A percentile compares a stretch with the other conserved stretches of the same genome.
Conservation (phyloP, 1,140 invertebrate genomes). For the Zaprionus ornatus region DNA sequence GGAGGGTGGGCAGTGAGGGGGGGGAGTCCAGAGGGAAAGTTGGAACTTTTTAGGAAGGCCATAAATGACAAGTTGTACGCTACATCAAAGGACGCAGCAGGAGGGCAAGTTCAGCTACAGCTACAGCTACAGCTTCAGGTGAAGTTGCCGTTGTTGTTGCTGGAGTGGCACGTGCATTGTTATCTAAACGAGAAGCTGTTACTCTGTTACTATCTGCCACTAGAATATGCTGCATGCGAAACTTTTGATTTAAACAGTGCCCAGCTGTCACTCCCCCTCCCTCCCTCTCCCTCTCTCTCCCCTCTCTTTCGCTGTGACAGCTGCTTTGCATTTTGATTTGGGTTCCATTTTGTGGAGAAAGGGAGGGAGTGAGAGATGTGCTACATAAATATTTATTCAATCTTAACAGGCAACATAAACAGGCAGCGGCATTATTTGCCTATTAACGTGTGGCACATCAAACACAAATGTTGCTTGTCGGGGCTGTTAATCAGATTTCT, state of each 20-base stretch:
- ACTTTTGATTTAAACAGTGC: constrained; percentile 49
- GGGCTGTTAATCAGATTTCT: constrained; percentile 55
- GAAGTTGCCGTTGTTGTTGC: not conserved
- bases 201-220: constrained; percentile 25
- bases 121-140: constrained; percentile 15
- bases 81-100: not conserved
- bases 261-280: not conserved
- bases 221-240: constrained; percentile 30
- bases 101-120: not conserved
- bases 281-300: not conserved
- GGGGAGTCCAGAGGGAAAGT: not conserved
- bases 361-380: not conserved
- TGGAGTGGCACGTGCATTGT: constrained; percentile 33
- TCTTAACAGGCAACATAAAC: constrained; percentile 46
- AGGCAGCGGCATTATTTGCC: constrained; percentile 11
- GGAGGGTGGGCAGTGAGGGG: constrained; percentile 14
- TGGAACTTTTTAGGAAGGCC: not conserved
- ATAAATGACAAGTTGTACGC: constrained; percentile 35
- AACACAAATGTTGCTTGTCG: constrained; percentile 63
- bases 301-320: constrained; percentile 52
- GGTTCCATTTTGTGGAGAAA: constrained; percentile 27
- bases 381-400: constrained; percentile 72
- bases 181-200: constrained; percentile 36
- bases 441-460: constrained; percentile 51
- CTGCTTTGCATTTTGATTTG: constrained; percentile 71